phyloP scores from a whole-genome alignment of 2,113 vertebrate genomes.

The Thalassoma bifasciatum region DNA sequence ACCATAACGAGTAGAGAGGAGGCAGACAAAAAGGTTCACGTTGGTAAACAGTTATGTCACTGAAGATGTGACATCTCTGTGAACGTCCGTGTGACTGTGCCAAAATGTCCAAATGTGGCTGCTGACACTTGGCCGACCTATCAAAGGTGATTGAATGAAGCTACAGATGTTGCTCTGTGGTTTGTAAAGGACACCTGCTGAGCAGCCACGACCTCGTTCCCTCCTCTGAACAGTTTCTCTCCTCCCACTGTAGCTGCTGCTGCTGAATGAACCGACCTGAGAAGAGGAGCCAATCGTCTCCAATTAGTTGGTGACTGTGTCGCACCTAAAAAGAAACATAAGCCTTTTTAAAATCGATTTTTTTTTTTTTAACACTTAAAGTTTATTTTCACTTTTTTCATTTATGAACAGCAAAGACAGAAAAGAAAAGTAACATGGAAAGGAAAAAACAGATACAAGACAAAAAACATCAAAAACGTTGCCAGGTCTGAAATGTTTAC shows the following conservation, averaged over 20 bases:
- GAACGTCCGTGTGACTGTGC: too few relatives aligned
- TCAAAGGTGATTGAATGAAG: conserved; percentile 99
- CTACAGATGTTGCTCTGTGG: conserved; percentile 96
- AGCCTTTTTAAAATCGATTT: background rate
- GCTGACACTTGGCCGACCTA: conserved; percentile 85
- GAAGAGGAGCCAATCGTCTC: conserved; percentile 94
- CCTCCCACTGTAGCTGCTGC: conserved; percentile 95
- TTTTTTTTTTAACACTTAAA: background rate
- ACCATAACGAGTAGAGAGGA: too few relatives aligned
- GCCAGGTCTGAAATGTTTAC: too few relatives aligned
- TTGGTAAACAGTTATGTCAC: too few relatives aligned
- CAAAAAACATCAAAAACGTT: too few relatives aligned
- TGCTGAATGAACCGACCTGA: conserved; percentile 94
- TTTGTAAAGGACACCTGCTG: conserved; percentile 91
- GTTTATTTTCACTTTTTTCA: too few relatives aligned
- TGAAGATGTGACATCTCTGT: too few relatives aligned
- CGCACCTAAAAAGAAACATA: conserved; percentile 84
- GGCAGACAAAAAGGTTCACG: too few relatives aligned
- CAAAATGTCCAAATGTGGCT: background rate
- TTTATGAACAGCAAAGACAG: too few relatives aligned
- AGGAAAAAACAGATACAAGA: too few relatives aligned
- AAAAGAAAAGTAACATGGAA: too few relatives aligned
- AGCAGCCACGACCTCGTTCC: conserved; percentile 95
- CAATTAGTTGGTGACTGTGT: conserved; percentile 98
- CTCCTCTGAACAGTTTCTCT: conserved; percentile 96